Percentiles rank a stretch among this genome's conserved stretches.
phyloP scores from a whole-genome alignment of 2,797 vertebrate species.

The Myotis planiceps region DNA sequence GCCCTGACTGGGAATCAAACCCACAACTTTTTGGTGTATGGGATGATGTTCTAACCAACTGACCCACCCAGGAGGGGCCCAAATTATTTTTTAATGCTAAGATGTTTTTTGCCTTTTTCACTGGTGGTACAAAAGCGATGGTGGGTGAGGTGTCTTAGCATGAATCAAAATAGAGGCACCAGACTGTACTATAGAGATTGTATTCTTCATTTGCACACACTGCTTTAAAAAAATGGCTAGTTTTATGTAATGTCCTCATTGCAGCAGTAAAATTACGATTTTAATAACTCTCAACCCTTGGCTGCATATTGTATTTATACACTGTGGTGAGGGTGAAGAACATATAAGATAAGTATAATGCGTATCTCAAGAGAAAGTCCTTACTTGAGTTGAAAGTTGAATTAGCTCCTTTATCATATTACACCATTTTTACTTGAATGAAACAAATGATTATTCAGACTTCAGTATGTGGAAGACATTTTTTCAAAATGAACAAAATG shows the following conservation, averaged over 20 bases:
- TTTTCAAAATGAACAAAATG: not conserved
- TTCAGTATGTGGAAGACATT: not conserved
- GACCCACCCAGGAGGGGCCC: not conserved
- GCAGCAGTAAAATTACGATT: not conserved
- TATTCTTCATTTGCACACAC: not conserved
- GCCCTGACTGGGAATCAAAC: not conserved
- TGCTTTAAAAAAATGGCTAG: not conserved
- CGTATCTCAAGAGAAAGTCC: not conserved
- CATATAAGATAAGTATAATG: not conserved
- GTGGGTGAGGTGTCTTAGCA: not conserved
- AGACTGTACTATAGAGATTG: not conserved
- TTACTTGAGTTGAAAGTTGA: not conserved
- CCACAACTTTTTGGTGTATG: not conserved
- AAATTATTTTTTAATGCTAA: conserved; percentile 2
- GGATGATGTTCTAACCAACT: not conserved
- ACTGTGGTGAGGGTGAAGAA: not conserved
- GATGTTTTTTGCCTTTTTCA: not conserved
- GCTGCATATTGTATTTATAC: not conserved
- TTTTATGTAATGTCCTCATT: not conserved
- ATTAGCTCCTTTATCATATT: not conserved
- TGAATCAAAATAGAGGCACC: not conserved
- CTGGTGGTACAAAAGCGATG: not conserved
- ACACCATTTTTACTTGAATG: not conserved
- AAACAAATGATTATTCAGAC: conserved; percentile 26
- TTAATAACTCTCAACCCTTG: not conserved